These are phyloP conservation scores for Rhabditophanes sp. DNA, from an alignment of 2,888 invertebrate genomes.

Conservation along the genomic window DNA sequence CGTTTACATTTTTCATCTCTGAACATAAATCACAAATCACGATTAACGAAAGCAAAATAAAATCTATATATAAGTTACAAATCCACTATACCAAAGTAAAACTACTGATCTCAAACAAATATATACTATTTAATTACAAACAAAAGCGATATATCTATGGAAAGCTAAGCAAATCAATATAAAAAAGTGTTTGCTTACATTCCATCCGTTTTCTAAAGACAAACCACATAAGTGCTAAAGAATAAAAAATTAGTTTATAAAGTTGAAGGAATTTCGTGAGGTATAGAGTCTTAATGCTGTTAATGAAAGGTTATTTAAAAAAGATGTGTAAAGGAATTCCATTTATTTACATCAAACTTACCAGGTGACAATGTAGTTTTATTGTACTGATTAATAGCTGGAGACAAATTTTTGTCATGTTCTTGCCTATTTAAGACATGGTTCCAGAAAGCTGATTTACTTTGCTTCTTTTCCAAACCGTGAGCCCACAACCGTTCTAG, in stretches of 20 bases:
- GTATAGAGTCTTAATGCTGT: constrained; percentile 1
- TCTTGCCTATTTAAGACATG: constrained; percentile 78
- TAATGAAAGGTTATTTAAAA: constrained; percentile 1
- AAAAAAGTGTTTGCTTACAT: constrained; percentile 52
- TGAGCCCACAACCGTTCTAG: constrained; percentile 94
- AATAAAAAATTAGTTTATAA: constrained; percentile 6
- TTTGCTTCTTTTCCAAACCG: constrained; percentile 81
- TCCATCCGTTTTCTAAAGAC: constrained; percentile 75
- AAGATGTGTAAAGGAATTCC: too few relatives aligned
- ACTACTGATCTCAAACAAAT: constrained; percentile 3
- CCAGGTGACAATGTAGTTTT: constrained; percentile 14
- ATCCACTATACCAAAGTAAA: too few relatives aligned
- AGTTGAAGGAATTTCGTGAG: constrained; percentile 2
- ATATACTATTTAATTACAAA: not conserved
- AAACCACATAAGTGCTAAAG: constrained; percentile 74
- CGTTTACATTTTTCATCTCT: too few relatives aligned
- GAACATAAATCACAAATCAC: too few relatives aligned
- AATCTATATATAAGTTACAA: too few relatives aligned
- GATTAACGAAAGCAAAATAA: too few relatives aligned
- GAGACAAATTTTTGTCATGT: constrained; percentile 45
- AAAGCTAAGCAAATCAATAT: constrained; percentile 4
- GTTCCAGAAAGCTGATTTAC: constrained; percentile 91
- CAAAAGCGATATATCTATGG: constrained; percentile 1
- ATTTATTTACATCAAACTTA: constrained; percentile 8
- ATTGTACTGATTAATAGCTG: constrained; percentile 5